Evolutionary conservation across 23 tunicate species (phyloP).

Genomic region (Oikopleura dioica): DNA sequence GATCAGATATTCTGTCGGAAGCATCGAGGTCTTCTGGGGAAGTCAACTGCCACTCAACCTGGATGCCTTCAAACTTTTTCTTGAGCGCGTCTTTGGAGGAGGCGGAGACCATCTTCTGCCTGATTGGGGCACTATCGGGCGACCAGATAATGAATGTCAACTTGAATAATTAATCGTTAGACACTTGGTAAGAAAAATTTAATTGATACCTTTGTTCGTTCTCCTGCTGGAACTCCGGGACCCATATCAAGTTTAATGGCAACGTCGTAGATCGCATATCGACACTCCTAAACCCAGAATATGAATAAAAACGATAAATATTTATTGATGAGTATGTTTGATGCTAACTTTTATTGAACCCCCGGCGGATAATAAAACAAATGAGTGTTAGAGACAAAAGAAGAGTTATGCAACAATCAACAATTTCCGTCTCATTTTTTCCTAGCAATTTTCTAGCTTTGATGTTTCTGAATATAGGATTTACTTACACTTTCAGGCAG

Average conservation of each 20-base stretch:
- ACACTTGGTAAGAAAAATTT: too few relatives aligned
- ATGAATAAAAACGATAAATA: background rate
- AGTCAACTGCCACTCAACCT: constrained; percentile 5
- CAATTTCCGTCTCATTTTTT: too few relatives aligned
- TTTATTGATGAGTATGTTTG: background rate
- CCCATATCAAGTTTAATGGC: background rate
- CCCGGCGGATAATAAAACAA: too few relatives aligned
- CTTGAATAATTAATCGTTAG: background rate
- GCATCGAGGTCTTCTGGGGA: constrained; percentile 2
- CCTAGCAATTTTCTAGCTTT: too few relatives aligned
- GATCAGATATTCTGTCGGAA: background rate
- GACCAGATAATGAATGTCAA: constrained; percentile 3
- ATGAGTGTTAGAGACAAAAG: too few relatives aligned
- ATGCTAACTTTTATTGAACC: too few relatives aligned
- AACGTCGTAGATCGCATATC: constrained; percentile 7
- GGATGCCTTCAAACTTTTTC: constrained; percentile 1
- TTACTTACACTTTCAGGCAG: constrained; percentile 6
- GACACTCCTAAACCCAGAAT: constrained; percentile 6
- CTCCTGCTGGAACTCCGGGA: background rate
- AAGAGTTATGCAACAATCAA: too few relatives aligned
- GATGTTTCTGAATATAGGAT: too few relatives aligned
- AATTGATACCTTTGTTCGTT: constrained; percentile 3
- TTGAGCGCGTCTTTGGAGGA: constrained; percentile 7
- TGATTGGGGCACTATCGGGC: background rate
- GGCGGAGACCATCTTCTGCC: constrained; percentile 3